Base-by-base conservation (phyloP, 2,888 invertebrate genomes). In the Pseudeuparius sepicola region DNA sequence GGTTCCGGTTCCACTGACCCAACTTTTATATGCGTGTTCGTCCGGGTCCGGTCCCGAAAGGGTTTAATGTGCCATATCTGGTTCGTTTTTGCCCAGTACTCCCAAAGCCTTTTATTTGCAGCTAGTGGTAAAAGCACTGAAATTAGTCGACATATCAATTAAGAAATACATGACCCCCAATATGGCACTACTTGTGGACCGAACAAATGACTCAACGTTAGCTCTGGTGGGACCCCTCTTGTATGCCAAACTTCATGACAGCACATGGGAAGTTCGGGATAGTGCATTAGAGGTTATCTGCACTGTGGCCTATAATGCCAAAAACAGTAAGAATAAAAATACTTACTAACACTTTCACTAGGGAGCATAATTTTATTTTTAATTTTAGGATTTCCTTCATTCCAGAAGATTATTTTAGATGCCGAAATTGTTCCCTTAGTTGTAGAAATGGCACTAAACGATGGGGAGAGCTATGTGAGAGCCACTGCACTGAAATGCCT, bases 261-360 rank as follows among this genome's bases (percentile, higher is more conserved):
- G 67, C 3, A 67, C 75, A 30, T 87, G 86, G 87, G 85, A 86
- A 57, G 73, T 86, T 2, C 67, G 84, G 23, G 86, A 87, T 48
- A 79, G 79, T 3, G 76, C 82, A 0, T 53, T 86, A 14, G 85
- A 87, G 56, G 62, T 85, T 24, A 60, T 86, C 4, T 70, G 71
- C 25, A 77, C 79, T 0, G 75, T 83, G 51, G 75, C 78, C 0
- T 66, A 67, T 24, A 74, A 85, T 43, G 77, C 82, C 1, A 73
- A 72, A 54, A 65, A 73, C 40, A 83, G 85, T 85, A 65, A 67
- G 41, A 42, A 31, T 12, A 20, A 17, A 7, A 24, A 10, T 9
- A 30, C 9, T 28, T 6, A 25, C n/a, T 25, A 25, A n/a, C 4
- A 6, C 5, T 4, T 14, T 18, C 6, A 26, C 26, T n/a, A 26